Base-by-base conservation (phyloP, 2,888 invertebrate genomes). In the Entomobrya proxima region DNA sequence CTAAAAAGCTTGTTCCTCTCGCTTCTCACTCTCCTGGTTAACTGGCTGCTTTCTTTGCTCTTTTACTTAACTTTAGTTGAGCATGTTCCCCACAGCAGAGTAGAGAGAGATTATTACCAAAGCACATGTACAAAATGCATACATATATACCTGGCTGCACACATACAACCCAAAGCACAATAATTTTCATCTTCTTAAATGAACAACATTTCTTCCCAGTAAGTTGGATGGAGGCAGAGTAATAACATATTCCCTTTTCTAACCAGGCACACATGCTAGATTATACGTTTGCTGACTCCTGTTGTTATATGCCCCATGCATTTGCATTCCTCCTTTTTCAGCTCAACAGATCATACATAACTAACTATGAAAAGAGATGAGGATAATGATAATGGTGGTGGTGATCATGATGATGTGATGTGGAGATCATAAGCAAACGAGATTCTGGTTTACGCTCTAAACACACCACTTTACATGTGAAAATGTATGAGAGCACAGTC, bases 391-490 rank as follows among this genome's bases (percentile, higher is more conserved):
- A 37, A 81, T 72, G 52, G 40, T 83, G 15, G 37, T 72, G 72
- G 30, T 83, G 64, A 44, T 81, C 30, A 50, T 80, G 72, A 55
- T 72, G 80, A 58, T 55, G 58, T 44, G 80, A 80, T 72, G n/a
- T n/a, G n/a, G n/a, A n/a, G n/a, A n/a, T 11, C 7, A 24, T 18
- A 58, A 50, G 85, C 85, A 85, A 85, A 85, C 85, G 79, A 85
- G 85, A 85, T 74, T 85, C 85, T 79, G 79, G 85, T 85, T 85
- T n/a, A n/a, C n/a, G n/a, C n/a, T n/a, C n/a, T n/a, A n/a, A n/a
- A n/a, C n/a, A 79, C 15, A 64, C 47, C 47, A 15, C 47, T 47
- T 9, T 11, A 44, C 61, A 69, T 13, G 15, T n/a, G 13, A 47
- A 13, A 47, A 47, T 47, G 47, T 69, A 69, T 69, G 69, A 69